Percentiles rank a stretch among this genome's conserved stretches.
Conservation (phyloP, 2,113 vertebrate species). For the Scophthalmus maximus region DNA sequence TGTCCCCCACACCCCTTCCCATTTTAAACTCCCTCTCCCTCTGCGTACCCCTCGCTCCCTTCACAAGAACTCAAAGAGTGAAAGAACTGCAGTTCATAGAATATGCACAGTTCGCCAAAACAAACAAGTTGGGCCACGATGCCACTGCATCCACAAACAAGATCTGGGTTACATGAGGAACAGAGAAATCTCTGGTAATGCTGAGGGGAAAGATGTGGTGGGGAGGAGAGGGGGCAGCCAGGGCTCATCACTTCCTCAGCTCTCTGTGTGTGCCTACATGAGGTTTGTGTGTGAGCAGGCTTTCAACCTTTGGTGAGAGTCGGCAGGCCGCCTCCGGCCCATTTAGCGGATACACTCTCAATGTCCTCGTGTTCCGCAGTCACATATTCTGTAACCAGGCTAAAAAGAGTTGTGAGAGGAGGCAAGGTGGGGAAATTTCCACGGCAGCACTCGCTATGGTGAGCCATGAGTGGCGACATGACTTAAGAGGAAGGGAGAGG, state of each 20-base stretch:
- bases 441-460: constrained; percentile 59
- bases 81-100: constrained; percentile 66
- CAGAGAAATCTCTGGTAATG: constrained; percentile 66
- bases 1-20: not conserved
- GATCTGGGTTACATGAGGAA: constrained; percentile 32
- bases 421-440: constrained; percentile 71
- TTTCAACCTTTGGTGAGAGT: constrained; percentile 62
- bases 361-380: constrained; percentile 53
- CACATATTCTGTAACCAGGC: constrained; percentile 45
- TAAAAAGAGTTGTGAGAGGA: constrained; percentile 59
- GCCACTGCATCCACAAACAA: constrained; percentile 59
- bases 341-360: constrained; percentile 60
- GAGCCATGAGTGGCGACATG: constrained; percentile 66
- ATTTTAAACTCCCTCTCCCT: constrained; percentile 23
- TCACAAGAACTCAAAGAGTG: constrained; percentile 60
- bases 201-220: constrained; percentile 25
- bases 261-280: not conserved
- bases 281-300: constrained; percentile 19
- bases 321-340: constrained; percentile 54
- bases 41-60: constrained; percentile 38
- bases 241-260: no score
- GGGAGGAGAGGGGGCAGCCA: constrained; percentile 5
- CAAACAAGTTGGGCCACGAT: constrained; percentile 59
- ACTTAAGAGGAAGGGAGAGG: constrained; percentile 76
- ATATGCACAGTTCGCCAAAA: constrained; percentile 73